Conservation (phyloP, 2,113 vertebrate genomes). For the Barbus barbus region DNA sequence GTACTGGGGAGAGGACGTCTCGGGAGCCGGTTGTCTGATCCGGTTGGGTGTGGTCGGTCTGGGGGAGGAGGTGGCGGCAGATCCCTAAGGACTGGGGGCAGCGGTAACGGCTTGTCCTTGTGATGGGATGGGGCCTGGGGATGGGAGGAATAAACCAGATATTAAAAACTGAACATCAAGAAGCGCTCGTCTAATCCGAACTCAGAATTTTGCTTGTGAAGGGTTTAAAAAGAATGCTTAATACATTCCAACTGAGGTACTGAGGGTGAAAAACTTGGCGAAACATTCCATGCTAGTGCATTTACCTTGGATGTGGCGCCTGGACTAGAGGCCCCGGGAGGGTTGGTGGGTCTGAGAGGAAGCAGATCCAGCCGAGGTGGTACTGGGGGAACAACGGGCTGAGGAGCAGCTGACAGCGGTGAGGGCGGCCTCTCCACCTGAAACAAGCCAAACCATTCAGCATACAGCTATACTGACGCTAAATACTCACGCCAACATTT, state of each 20-base stretch:
- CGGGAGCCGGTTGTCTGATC: constrained; percentile 80
- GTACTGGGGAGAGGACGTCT: constrained; percentile 91
- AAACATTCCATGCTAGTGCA: background rate
- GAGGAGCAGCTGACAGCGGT: constrained; percentile 86
- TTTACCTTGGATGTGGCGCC: constrained; percentile 85
- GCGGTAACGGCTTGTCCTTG: constrained; percentile 94
- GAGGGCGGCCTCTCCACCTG: constrained; percentile 95
- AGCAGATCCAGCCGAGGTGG: constrained; percentile 92
- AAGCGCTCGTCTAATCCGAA: background rate
- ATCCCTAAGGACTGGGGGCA: constrained; percentile 88
- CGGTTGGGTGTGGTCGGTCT: constrained; percentile 82
- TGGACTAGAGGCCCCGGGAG: constrained; percentile 84
- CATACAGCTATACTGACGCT: background rate
- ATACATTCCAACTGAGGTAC: background rate
- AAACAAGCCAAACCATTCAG: constrained; percentile 34
- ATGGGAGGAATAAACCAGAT: background rate
- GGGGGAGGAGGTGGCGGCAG: constrained; percentile 92
- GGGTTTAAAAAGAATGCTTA: background rate
- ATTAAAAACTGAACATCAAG: background rate
- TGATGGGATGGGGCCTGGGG: constrained; percentile 83
- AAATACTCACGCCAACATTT: background rate
- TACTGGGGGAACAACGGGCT: constrained; percentile 90
- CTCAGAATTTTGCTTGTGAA: background rate
- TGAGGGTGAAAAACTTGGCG: background rate
- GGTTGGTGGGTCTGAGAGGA: constrained; percentile 80